phyloP scores from a whole-genome alignment of 2,888 invertebrate species.

The Ptychoptera contaminata region DNA sequence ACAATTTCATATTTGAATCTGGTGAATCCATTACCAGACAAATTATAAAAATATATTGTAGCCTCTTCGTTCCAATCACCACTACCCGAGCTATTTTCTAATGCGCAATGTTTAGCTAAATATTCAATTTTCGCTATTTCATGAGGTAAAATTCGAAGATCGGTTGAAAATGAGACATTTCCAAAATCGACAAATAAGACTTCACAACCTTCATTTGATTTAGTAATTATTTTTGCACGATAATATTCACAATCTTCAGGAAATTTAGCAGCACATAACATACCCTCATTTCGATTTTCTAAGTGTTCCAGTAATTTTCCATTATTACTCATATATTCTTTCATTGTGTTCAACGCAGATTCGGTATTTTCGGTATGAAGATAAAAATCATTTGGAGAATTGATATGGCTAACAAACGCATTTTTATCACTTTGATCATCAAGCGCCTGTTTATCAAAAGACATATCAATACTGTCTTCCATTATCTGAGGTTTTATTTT shows the following conservation, averaged over 20 bases:
- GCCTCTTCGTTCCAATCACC: constrained; percentile 45
- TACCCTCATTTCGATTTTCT: constrained; percentile 22
- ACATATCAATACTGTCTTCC: constrained; percentile 10
- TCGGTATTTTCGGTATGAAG: constrained; percentile 41
- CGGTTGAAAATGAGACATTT: constrained; percentile 39
- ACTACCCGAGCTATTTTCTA: constrained; percentile 36
- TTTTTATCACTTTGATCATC: constrained; percentile 21
- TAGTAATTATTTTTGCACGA: constrained; percentile 67
- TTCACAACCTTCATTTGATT: constrained; percentile 55
- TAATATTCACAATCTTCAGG: constrained; percentile 77
- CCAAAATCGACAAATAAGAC: constrained; percentile 61
- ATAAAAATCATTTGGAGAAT: constrained; percentile 57
- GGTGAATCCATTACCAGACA: constrained; percentile 47
- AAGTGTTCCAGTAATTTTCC: constrained; percentile 16
- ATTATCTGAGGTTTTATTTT: constrained; percentile 13
- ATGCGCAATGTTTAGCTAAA: constrained; percentile 42
- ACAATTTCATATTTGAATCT: constrained; percentile 24
- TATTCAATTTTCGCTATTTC: constrained; percentile 37
- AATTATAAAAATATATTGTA: constrained; percentile 42
- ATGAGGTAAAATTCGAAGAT: constrained; percentile 42
- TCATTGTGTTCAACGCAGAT: constrained; percentile 20
- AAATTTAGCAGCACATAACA: constrained; percentile 62
- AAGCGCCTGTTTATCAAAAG: constrained; percentile 9
- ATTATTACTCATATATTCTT: constrained; percentile 22
- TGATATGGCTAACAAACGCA: constrained; percentile 50